These are phyloP conservation scores for Melanotaenia maccullochi DNA, from an alignment of 2,797 vertebrate species.

Conservation along the genomic window DNA sequence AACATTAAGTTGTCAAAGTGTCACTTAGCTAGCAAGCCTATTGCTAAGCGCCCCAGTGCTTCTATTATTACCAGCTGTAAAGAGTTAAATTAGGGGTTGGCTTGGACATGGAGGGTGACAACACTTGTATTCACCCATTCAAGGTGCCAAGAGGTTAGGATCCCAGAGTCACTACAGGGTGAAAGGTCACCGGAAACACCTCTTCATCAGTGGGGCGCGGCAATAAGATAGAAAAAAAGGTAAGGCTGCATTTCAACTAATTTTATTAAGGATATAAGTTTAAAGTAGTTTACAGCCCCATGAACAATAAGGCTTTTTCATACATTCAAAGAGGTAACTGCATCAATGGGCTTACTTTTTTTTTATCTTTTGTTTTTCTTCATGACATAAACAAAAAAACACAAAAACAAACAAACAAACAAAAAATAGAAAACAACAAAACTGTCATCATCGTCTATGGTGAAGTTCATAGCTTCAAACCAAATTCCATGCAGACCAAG, in stretches of 20 bases:
- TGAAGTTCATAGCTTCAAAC: too few species aligned
- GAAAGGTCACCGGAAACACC: constrained; percentile 66
- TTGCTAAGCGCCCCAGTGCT: constrained; percentile 55
- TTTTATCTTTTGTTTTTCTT: too few species aligned
- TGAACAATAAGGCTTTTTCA: too few species aligned
- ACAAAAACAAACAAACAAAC: too few species aligned
- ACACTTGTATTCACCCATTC: constrained; percentile 70
- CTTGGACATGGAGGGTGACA: constrained; percentile 63
- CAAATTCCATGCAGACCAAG: too few species aligned
- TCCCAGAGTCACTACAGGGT: constrained; percentile 63
- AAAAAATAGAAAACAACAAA: too few species aligned
- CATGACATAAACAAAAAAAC: too few species aligned
- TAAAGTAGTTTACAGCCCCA: too few species aligned
- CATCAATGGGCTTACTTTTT: too few species aligned
- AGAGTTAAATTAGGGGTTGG: constrained; percentile 65
- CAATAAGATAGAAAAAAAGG: constrained; percentile 9
- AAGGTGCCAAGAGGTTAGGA: constrained; percentile 65
- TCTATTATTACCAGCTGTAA: constrained; percentile 68
- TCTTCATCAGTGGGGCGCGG: constrained; percentile 41
- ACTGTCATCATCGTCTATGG: too few species aligned
- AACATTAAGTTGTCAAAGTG: constrained; percentile 72
- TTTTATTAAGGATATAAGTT: not conserved
- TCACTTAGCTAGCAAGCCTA: constrained; percentile 64
- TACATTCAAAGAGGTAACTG: too few species aligned
- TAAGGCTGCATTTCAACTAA: not conserved